phyloP scores from a whole-genome alignment of 1,140 invertebrate species.

The Diorhabda carinulata region DNA sequence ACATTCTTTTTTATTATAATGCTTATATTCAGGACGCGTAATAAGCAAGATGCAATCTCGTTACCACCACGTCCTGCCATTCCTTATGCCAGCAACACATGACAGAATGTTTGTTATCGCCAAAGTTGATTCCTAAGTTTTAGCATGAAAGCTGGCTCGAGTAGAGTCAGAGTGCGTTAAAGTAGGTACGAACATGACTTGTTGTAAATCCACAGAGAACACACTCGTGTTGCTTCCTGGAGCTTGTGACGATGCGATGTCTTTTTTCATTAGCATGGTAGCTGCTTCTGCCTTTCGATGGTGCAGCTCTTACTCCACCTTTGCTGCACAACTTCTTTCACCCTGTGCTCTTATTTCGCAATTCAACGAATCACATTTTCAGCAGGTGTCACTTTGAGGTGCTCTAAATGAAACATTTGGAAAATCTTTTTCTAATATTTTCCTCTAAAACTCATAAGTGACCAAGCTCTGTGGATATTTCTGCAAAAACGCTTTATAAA shows the following conservation, averaged over 20 bases:
- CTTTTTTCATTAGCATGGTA: slow-evolving; percentile 4
- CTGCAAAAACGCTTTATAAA: slow-evolving; percentile 16
- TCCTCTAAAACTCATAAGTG: slow-evolving; percentile 19
- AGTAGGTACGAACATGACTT: slow-evolving; percentile 22
- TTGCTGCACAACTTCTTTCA: slow-evolving; percentile 4
- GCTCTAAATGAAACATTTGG: background rate
- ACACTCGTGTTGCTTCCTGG: slow-evolving; percentile 1
- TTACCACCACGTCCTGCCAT: slow-evolving; percentile 19
- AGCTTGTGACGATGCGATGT: slow-evolving; percentile 6
- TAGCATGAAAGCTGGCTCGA: slow-evolving; percentile 23
- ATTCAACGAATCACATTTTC: slow-evolving; percentile 14
- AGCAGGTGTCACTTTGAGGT: slow-evolving; percentile 20
- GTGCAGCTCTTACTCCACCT: slow-evolving; percentile 7
- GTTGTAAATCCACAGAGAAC: slow-evolving; percentile 20
- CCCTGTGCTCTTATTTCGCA: slow-evolving; percentile 17
- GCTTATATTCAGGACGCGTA: slow-evolving; percentile 15
- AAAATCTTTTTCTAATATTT: slow-evolving; percentile 6
- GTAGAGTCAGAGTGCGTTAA: slow-evolving; percentile 21
- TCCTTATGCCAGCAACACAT: slow-evolving; percentile 22
- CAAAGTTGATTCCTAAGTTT: slow-evolving; percentile 21
- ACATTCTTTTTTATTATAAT: slow-evolving; percentile 14
- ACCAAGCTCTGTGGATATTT: slow-evolving; percentile 7
- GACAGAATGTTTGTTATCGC: slow-evolving; percentile 14
- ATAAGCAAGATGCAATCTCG: slow-evolving; percentile 21
- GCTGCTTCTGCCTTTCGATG: slow-evolving; percentile 19